Conservation (phyloP, 37 sponge, comb jelly and placozoan species). For the Oopsacas minuta region DNA sequence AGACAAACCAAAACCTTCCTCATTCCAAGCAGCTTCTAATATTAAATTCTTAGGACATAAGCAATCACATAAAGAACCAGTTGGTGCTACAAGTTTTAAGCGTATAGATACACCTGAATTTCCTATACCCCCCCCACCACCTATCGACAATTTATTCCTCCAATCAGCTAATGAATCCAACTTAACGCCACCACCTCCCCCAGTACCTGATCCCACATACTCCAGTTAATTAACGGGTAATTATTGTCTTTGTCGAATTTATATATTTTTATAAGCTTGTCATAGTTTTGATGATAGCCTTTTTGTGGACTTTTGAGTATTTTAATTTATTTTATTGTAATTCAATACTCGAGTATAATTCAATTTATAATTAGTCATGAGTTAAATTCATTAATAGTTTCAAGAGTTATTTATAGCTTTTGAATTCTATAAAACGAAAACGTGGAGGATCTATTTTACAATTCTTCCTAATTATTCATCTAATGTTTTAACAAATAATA, state of each 20-base stretch:
- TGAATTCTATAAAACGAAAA: not conserved
- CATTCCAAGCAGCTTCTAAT: not conserved
- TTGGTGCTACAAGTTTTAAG: not conserved
- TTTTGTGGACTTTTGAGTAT: not conserved
- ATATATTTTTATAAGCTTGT: not conserved
- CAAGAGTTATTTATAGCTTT: not conserved
- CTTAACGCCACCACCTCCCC: not conserved
- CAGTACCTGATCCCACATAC: conserved; percentile 8
- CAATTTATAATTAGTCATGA: not conserved
- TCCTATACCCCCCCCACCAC: not conserved
- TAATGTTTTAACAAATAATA: too few relatives aligned
- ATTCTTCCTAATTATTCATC: too few relatives aligned
- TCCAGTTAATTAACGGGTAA: not conserved
- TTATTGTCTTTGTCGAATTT: not conserved
- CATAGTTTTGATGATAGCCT: not conserved
- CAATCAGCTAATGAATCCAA: not conserved
- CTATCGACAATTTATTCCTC: not conserved
- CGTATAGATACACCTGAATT: not conserved
- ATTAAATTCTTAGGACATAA: not conserved
- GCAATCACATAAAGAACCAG: not conserved
- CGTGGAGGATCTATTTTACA: too few relatives aligned
- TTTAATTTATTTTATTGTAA: not conserved
- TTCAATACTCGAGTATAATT: too few relatives aligned
- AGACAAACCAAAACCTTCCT: not conserved
- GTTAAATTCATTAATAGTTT: not conserved